Conservation (phyloP, 2,113 vertebrate species). For the Oncorhynchus nerka region DNA sequence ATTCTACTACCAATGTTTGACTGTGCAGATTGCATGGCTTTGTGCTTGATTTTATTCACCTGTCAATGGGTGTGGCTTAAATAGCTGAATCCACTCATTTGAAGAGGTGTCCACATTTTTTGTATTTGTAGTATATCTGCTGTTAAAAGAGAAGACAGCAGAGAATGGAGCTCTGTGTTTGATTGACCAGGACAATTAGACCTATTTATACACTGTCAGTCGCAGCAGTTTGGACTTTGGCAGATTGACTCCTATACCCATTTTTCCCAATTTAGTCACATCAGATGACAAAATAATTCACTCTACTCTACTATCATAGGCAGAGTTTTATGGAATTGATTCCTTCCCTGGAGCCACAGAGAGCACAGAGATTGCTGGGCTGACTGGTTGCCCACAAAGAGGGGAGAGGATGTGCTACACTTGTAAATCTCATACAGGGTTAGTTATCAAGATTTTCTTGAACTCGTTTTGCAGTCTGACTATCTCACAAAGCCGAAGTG, state of each 20-base stretch:
- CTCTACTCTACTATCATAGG: not conserved
- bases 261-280: not conserved
- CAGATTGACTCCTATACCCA: not conserved
- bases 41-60: too few species aligned
- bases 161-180: not conserved
- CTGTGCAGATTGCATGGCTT: too few species aligned
- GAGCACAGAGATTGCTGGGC: not conserved
- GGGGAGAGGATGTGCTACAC: not conserved
- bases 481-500: not conserved
- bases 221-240: not conserved
- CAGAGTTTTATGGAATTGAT: not conserved
- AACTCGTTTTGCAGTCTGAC: not conserved
- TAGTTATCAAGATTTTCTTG: not conserved
- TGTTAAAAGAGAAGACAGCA: conserved; percentile 21
- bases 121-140: conserved; percentile 18
- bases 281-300: not conserved
- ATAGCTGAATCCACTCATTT: not conserved
- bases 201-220: not conserved
- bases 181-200: not conserved
- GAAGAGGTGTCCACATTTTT: not conserved
- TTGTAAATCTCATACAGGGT: not conserved
- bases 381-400: not conserved
- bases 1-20: too few species aligned
- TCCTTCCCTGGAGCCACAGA: not conserved
- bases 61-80: too few species aligned